Evolutionary conservation across 2,888 invertebrate species (phyloP).

Genomic region (Conus canariensis): DNA sequence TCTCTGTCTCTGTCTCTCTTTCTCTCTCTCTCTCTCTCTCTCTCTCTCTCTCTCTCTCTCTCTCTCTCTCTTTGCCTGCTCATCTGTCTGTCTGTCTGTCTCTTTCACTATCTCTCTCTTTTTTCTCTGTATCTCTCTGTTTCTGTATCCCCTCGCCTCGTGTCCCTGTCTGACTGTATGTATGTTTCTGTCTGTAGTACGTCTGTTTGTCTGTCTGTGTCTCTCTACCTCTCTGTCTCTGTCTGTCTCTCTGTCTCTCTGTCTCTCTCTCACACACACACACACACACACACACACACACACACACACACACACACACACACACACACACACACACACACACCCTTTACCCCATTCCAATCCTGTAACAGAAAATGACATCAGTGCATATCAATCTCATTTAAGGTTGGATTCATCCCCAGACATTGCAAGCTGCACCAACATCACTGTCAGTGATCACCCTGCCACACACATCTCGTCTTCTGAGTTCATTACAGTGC

Average conservation of each 20-base stretch:
- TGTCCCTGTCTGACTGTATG: neutral
- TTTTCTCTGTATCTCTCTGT: neutral
- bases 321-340: constrained; percentile 27
- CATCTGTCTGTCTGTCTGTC: neutral
- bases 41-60: neutral
- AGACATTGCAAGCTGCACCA: no score
- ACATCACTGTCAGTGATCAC: no score
- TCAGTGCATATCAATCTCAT: no score
- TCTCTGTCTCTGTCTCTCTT: neutral
- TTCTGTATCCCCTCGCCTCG: neutral
- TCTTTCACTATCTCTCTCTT: no score
- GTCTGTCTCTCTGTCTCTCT: no score
- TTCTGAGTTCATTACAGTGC: no score
- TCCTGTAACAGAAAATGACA: no score
- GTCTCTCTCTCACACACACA: neutral
- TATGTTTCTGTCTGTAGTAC: no score
- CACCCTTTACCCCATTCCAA: neutral
- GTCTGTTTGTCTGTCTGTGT: neutral
- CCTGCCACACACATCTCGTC: no score
- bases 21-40: no score
- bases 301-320: constrained; percentile 1
- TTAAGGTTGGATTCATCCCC: no score
- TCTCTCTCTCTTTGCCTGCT: no score
- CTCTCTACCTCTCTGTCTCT: constrained; percentile 3
- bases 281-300: constrained; percentile 21